A percentile compares a stretch with the other conserved stretches of the same genome.
These are phyloP conservation scores for Drosophila ironensis DNA, from an alignment of 1,140 invertebrate genomes.

Conservation along the genomic window DNA sequence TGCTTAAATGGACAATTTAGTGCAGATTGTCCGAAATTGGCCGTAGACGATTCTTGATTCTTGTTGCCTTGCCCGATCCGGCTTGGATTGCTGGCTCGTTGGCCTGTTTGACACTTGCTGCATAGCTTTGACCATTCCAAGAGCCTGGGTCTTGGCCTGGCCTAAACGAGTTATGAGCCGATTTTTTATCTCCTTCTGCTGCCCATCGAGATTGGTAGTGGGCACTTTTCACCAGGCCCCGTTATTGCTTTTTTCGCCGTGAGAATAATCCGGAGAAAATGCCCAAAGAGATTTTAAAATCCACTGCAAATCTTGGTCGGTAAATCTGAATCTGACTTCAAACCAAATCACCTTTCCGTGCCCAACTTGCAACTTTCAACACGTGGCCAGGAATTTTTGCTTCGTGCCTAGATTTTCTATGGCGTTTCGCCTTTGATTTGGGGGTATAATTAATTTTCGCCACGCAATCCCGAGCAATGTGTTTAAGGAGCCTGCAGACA, in stretches of 20 bases:
- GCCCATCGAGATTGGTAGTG: slow-evolving; percentile 7
- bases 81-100: slow-evolving; percentile 19
- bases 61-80: slow-evolving; percentile 40
- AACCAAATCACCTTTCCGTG: slow-evolving; percentile 19
- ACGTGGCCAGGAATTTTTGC: slow-evolving; percentile 43
- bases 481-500: slow-evolving; percentile 1
- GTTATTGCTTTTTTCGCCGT: slow-evolving; percentile 26
- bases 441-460: slow-evolving; percentile 64
- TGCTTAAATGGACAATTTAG: slow-evolving; percentile 76
- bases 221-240: slow-evolving; percentile 60
- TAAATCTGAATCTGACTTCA: not conserved
- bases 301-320: not conserved
- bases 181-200: slow-evolving; percentile 15
- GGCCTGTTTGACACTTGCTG: slow-evolving; percentile 57
- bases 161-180: slow-evolving; percentile 54
- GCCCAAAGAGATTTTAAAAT: not conserved
- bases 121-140: slow-evolving; percentile 71
- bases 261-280: not conserved
- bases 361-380: slow-evolving; percentile 43
- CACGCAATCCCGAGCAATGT: slow-evolving; percentile 56
- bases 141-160: slow-evolving; percentile 41
- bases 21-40: slow-evolving; percentile 75
- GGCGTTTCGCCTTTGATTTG: slow-evolving; percentile 46
- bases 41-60: slow-evolving; percentile 50
- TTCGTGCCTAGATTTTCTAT: slow-evolving; percentile 57